phyloP scores from a whole-genome alignment of 2,113 vertebrate genomes.

The Eonycteris spelaea region DNA sequence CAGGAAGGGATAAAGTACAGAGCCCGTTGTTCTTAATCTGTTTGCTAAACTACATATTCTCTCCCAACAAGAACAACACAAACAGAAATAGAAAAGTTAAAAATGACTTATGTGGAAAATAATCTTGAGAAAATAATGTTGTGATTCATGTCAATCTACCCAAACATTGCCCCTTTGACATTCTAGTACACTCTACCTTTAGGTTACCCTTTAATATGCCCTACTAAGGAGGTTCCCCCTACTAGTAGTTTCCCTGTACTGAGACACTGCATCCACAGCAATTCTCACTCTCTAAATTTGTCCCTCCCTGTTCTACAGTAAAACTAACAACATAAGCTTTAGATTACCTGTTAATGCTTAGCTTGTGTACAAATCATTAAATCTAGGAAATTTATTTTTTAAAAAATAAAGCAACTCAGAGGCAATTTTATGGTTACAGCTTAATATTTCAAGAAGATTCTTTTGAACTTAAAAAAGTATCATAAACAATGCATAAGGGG shows the following conservation, averaged over 20 bases:
- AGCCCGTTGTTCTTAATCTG: not conserved
- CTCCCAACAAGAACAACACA: not conserved
- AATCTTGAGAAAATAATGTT: not conserved
- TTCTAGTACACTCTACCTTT: not conserved
- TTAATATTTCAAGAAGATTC: not conserved
- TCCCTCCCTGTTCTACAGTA: not conserved
- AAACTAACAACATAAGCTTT: not conserved
- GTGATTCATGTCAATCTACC: not conserved
- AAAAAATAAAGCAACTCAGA: not conserved
- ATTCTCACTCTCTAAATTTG: not conserved
- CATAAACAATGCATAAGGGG: not conserved
- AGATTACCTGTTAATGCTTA: not conserved
- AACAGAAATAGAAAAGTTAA: not conserved
- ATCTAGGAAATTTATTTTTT: not conserved
- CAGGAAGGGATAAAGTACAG: not conserved
- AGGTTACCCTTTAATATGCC: not conserved
- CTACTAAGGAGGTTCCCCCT: no score
- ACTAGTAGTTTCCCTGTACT: no score
- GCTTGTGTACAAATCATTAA: not conserved
- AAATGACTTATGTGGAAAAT: not conserved
- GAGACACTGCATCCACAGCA: not conserved
- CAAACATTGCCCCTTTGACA: not conserved
- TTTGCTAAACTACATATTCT: not conserved
- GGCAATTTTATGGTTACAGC: not conserved
- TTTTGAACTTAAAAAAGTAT: not conserved